Base-by-base conservation (phyloP, 1,140 invertebrate species). In the Procambarus clarkii region DNA sequence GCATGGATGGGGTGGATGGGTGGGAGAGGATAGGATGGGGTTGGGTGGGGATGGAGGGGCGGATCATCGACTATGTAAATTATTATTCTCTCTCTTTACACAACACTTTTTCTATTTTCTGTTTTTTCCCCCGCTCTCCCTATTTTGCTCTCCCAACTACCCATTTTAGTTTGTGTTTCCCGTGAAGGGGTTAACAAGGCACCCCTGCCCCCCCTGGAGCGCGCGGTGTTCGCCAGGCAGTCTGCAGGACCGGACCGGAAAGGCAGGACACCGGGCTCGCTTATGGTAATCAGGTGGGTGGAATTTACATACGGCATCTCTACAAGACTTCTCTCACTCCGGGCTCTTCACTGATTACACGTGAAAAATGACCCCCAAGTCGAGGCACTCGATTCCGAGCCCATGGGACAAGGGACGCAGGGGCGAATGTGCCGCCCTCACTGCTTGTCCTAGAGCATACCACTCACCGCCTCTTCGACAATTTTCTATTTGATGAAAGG, bases 321-420 rank as follows among this genome's bases (percentile, higher is more conserved):
- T 86, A 91, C 88, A 71, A 45, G 74, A 86, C 88, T 79, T 91
- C 54, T 79, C 88, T 91, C 88, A 80, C 82, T 80, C 76, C 3
- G 76, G 60, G 74, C n/a, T 91, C 82, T 86, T 76, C 83, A 80
- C 88, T 91, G 88, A 91, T 91, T 91, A 86, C 88, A 91, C 88
- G 86, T 86, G 81, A 91, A 69, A 85, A 78, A 84, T 77, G 69
- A 78, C 74, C 88, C 50, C 13, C 0, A 54, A 54, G 60, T 8
- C 8, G 24, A 60, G 34, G 87, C 76, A 76, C 9, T 34, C 87
- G 24, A 89, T 44, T 76, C 80, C 54, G 13, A 4, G 46, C 79
- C 24, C 64, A 82, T 24, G 80, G 9, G 45, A 9, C 9, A n/a
- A 8, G 2, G 44, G 13, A 8, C 58, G 4, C 54, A 82, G 9